phyloP scores from a whole-genome alignment of 2,888 invertebrate species.

The Limnephilus lunatus region DNA sequence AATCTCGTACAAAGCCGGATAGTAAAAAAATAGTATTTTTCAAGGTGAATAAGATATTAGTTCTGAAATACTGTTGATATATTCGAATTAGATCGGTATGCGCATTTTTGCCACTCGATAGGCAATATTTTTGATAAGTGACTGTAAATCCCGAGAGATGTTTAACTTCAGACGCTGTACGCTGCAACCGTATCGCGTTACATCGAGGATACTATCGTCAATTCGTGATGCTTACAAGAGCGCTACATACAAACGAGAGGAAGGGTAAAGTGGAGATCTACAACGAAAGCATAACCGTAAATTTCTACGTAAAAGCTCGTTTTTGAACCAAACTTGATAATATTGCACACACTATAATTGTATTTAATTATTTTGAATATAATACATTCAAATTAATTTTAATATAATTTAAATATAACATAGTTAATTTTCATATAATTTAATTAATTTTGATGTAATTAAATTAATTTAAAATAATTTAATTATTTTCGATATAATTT shows the following conservation, averaged over 20 bases:
- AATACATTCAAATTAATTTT: too few species aligned
- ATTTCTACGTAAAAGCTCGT: too few species aligned
- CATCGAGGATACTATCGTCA: constrained; percentile 20
- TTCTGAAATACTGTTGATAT: neutral
- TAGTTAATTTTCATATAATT: neutral
- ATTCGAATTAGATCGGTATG: neutral
- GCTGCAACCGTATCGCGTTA: constrained; percentile 24
- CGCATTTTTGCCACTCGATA: neutral
- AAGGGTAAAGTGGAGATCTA: neutral
- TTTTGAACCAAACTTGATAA: neutral
- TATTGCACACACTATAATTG: neutral
- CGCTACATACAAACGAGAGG: neutral
- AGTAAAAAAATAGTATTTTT: too few species aligned
- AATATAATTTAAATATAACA: neutral
- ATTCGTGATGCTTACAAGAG: constrained; percentile 21
- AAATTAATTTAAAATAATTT: neutral
- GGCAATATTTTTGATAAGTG: constrained; percentile 27
- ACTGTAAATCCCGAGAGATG: neutral
- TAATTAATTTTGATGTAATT: too few species aligned
- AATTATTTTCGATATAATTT: neutral
- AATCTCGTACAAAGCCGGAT: neutral
- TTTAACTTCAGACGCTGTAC: neutral
- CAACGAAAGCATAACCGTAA: neutral
- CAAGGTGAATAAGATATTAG: too few species aligned
- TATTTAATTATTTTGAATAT: too few species aligned